phyloP scores from a whole-genome alignment of 1,140 invertebrate species.

The Camponotus vicinus region DNA sequence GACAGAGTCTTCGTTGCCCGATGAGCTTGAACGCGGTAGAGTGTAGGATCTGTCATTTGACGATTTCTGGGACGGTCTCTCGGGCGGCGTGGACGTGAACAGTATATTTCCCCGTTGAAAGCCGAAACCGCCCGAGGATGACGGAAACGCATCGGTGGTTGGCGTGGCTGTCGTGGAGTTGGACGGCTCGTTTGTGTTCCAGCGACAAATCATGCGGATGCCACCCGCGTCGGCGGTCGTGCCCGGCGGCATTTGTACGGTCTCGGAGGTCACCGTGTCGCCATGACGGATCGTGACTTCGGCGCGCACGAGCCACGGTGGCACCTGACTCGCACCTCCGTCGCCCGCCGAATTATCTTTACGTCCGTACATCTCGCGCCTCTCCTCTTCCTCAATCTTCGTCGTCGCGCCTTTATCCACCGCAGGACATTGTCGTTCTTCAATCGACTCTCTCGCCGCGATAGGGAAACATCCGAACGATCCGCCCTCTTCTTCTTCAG shows the following conservation, averaged over 20 bases:
- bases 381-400: slow-evolving; percentile 48
- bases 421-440: slow-evolving; percentile 62
- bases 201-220: slow-evolving; percentile 86
- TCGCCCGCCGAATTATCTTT: slow-evolving; percentile 41
- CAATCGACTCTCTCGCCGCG: slow-evolving; percentile 10
- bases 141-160: slow-evolving; percentile 8
- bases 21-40: slow-evolving; percentile 71
- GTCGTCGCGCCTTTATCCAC: slow-evolving; percentile 69
- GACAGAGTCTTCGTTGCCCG: slow-evolving; percentile 58
- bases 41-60: slow-evolving; percentile 68
- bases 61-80: slow-evolving; percentile 46
- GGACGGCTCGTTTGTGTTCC: slow-evolving; percentile 77
- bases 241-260: slow-evolving; percentile 48
- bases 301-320: slow-evolving; percentile 88
- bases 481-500: slow-evolving; percentile 24
- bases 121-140: slow-evolving; percentile 82
- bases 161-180: no score
- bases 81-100: slow-evolving; percentile 86
- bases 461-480: background rate
- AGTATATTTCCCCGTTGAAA: slow-evolving; percentile 87
- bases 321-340: slow-evolving; percentile 64
- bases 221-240: slow-evolving; percentile 80
- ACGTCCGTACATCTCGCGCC: slow-evolving; percentile 72
- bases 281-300: slow-evolving; percentile 87
- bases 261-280: slow-evolving; percentile 57